Evolutionary conservation across 2,113 vertebrate species (phyloP).

Genomic region (Etheostoma spectabile): DNA sequence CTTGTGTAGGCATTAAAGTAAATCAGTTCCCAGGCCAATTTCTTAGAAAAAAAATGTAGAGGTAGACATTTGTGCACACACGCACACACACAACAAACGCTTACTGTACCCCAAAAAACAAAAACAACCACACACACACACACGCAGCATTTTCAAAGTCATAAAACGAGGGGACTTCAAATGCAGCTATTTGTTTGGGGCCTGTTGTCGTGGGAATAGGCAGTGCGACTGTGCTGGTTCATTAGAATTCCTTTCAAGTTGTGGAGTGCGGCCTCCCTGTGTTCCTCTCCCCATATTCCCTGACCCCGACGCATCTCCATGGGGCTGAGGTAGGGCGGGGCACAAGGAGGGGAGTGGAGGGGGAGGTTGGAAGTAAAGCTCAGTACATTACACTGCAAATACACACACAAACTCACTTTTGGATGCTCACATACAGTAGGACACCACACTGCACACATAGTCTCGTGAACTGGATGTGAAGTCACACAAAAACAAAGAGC

Average conservation of each 20-base stretch:
- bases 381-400: slow-evolving; percentile 56
- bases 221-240: slow-evolving; percentile 83
- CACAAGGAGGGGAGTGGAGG: slow-evolving; percentile 47
- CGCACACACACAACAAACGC: slow-evolving; percentile 50
- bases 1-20: slow-evolving; percentile 72
- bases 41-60: slow-evolving; percentile 49
- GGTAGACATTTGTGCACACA: slow-evolving; percentile 54
- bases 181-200: slow-evolving; percentile 89
- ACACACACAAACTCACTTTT: slow-evolving; percentile 33
- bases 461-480: slow-evolving; percentile 56
- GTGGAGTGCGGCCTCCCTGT: slow-evolving; percentile 83
- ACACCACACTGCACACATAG: slow-evolving; percentile 26
- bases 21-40: slow-evolving; percentile 73
- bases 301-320: slow-evolving; percentile 83
- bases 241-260: slow-evolving; percentile 90
- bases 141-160: slow-evolving; percentile 82
- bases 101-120: slow-evolving; percentile 71
- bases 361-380: slow-evolving; percentile 60
- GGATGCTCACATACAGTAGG: slow-evolving; percentile 28
- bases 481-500: slow-evolving; percentile 38
- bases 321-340: slow-evolving; percentile 83
- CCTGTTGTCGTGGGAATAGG: slow-evolving; percentile 87
- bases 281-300: slow-evolving; percentile 86
- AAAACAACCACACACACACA: slow-evolving; percentile 67
- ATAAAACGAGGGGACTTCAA: slow-evolving; percentile 88